Base-by-base conservation (phyloP, 2,797 vertebrate species). In the Danio aesculapii region DNA sequence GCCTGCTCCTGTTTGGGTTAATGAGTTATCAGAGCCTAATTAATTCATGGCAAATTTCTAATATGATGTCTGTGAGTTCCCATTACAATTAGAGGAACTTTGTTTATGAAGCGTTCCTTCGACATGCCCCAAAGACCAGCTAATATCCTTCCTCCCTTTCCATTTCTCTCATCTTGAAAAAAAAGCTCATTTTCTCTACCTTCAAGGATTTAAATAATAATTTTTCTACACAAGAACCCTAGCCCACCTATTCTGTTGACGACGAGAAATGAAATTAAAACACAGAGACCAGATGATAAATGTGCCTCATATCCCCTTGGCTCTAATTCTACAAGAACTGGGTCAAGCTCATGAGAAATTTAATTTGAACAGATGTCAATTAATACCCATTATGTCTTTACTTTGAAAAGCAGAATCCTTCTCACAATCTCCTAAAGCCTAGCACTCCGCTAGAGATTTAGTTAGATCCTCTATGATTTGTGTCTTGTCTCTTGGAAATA, bases 21-120 rank as follows among this genome's bases (percentile, higher is more conserved):
- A 88, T 84, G 86, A 89, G 71, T 85, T 87, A 90, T 83, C 69
- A 75, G 84, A 75, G 80, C 82, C 81, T 89, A 89, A 92, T 93
- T 91, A 89, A 88, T 85, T 88, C 47, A 77, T 49, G 2, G 43
- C 61, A 75, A 86, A 89, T 86, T 84, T 85, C 84, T 59, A 53
- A 59, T 86, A 17, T 88, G 75, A 90, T 78, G 61, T 81, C 66
- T 75, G 63, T 39, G 82, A 86, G 63, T 78, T 87, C 87, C 75
- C 47, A 83, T 84, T 85, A 80, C 55, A 46, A 86, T 85, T 75
- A 81, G 81, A 77, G 61, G 46, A 41, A 57, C 83, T 59, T 57
- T 87, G 77, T 92, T 83, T 88, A 90, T 87, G 63, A 81, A 85
- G 75, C 0, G 55, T 89, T 92, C 89, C 74, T 81, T 88, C 84